Percentiles rank a stretch among this genome's conserved stretches.
Conservation (phyloP, 2,888 invertebrate species). For the Volucella bombylans region DNA sequence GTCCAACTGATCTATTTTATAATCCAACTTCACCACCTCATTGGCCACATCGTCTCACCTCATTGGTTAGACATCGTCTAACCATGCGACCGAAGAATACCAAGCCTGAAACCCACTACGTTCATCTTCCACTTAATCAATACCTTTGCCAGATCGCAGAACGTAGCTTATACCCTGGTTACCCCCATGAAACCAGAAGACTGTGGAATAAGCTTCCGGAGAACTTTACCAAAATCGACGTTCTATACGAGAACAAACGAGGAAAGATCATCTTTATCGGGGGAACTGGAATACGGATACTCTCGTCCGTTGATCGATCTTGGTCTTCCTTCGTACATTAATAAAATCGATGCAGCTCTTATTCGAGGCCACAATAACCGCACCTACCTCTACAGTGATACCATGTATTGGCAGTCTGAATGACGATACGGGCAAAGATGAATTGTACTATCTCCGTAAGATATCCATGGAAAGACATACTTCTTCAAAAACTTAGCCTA, state of each 20-base stretch:
- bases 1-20: conserved; percentile 63
- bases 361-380: conserved; percentile 97
- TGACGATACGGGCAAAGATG: conserved; percentile 89
- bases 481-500: conserved; percentile 96
- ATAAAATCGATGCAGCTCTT: conserved; percentile 94
- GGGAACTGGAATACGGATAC: conserved; percentile 87
- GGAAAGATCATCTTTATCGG: conserved; percentile 94
- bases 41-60: conserved; percentile 77
- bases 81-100: conserved; percentile 80
- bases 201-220: conserved; percentile 92
- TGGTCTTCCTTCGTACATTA: conserved; percentile 89
- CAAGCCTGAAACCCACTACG: conserved; percentile 92
- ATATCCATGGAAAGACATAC: conserved; percentile 97
- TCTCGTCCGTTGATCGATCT: conserved; percentile 89
- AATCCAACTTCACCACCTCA: conserved; percentile 45
- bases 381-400: conserved; percentile 95
- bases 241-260: conserved; percentile 94
- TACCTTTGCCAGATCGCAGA: conserved; percentile 95
- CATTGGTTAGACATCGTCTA: conserved; percentile 76
- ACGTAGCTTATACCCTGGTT: conserved; percentile 87
- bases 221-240: conserved; percentile 93
- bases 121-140: conserved; percentile 95
- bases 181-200: conserved; percentile 92
- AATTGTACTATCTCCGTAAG: conserved; percentile 96
- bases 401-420: conserved; percentile 89